These are phyloP conservation scores for Coracias cyanogaster DNA, from an alignment of 2,797 vertebrate species.

Conservation along the genomic window DNA sequence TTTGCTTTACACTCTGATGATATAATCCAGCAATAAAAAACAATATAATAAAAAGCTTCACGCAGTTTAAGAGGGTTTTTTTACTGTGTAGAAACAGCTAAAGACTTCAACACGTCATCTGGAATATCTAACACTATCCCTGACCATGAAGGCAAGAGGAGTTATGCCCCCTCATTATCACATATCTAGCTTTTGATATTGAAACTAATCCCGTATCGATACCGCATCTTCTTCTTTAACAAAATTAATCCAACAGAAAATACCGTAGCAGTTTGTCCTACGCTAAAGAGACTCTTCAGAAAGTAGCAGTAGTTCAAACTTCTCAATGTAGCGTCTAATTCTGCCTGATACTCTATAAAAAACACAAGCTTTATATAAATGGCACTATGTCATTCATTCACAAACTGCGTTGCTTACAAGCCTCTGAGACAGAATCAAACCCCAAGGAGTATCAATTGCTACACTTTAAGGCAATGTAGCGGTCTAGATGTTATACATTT, in stretches of 20 bases:
- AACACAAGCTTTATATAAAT: constrained; percentile 10
- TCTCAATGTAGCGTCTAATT: background rate
- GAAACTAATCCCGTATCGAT: background rate
- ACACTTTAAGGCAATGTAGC: background rate
- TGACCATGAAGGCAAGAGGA: background rate
- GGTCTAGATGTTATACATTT: background rate
- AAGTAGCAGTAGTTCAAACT: background rate
- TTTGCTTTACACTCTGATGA: constrained; percentile 7
- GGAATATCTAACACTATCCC: background rate
- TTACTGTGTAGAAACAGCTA: background rate
- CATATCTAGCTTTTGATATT: background rate
- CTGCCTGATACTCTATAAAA: background rate
- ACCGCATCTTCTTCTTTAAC: background rate
- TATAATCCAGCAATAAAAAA: constrained; percentile 8
- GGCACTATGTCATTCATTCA: background rate
- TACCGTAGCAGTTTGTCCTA: background rate
- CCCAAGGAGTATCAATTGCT: background rate
- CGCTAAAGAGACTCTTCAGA: background rate
- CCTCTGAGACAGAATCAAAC: background rate
- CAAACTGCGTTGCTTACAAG: background rate
- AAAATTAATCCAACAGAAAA: background rate
- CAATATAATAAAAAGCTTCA: constrained; percentile 13
- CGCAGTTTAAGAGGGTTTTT: background rate
- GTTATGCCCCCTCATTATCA: background rate
- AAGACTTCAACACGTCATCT: background rate